Percentiles rank a stretch among this genome's conserved stretches.
These are phyloP conservation scores for Momotus momota DNA, from an alignment of 2,797 vertebrate genomes.

Conservation along the genomic window DNA sequence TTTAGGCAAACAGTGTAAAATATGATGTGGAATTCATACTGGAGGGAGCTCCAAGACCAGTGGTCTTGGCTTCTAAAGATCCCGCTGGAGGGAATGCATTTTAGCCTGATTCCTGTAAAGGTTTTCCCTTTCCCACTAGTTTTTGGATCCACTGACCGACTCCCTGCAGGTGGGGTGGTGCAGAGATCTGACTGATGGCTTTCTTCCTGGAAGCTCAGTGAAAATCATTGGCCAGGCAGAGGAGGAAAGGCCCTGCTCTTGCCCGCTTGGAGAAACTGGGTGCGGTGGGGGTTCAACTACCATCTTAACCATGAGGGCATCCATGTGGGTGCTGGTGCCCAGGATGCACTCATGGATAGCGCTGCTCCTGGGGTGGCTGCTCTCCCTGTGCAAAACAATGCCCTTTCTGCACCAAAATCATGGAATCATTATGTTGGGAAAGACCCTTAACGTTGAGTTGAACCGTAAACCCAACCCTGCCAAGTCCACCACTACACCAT, in stretches of 20 bases:
- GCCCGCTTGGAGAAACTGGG: neutral
- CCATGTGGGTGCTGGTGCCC: neutral
- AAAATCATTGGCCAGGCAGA: neutral
- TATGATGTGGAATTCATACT: constrained; percentile 36
- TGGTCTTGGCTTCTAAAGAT: constrained; percentile 16
- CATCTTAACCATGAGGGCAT: neutral
- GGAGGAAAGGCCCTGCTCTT: neutral
- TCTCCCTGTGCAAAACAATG: neutral
- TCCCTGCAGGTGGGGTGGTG: neutral
- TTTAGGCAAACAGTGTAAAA: constrained; percentile 30
- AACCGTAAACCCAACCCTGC: neutral
- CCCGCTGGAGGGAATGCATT: neutral
- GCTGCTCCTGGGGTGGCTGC: neutral
- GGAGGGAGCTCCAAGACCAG: neutral
- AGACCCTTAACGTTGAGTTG: neutral
- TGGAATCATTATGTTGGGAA: neutral
- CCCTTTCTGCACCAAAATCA: neutral
- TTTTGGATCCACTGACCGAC: neutral
- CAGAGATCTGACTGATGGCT: neutral
- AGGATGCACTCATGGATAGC: neutral
- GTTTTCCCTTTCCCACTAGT: constrained; percentile 6
- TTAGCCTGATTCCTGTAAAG: constrained; percentile 7
- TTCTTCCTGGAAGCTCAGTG: neutral
- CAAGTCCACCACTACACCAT: neutral
- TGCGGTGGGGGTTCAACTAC: neutral